Base-by-base conservation (phyloP, 2,888 invertebrate genomes). In the Cheilosia vulpina region DNA sequence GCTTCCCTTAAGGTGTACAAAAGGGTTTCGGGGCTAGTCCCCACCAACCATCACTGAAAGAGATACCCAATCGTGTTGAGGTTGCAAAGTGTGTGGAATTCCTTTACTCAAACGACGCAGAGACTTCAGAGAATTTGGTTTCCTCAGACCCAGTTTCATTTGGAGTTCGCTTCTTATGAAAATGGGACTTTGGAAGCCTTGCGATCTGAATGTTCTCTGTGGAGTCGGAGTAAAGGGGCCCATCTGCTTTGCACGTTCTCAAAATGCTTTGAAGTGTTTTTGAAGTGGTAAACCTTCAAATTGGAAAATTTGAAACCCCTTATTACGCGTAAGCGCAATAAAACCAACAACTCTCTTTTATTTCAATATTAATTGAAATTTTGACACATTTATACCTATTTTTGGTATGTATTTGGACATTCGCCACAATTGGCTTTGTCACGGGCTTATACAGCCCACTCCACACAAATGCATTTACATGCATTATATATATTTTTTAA, bases 361-460 rank as follows among this genome's bases (percentile, higher is more conserved):
- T 38, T 9, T 31, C 31, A 38, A 55, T 31, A 24, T 21, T 31
- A 38, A 13, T 47, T 47, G 38, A 38, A 19, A 50, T 76, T 77
- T 19, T 58, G n/a, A 24, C 38, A 41, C n/a, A n/a, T 31, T 27
- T 45, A 53, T 27, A 19, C 19, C 17, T 21, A n/a, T n/a, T 38
- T 7, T 38, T 13, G 41, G 43, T 15, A 57, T 31, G 0, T 55
- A 15, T 34, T 3, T 11, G 13, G 62, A 71, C 85, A 85, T 77
- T 72, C 76, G 85, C 81, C 72, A 77, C 24, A 66, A 50, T 68
- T 85, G 85, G 85, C 81, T 85, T 72, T 85, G 78, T 83, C 73
- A 7, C 31, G 17, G 62, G 15, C 52, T 27, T 31, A 31, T 2
- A 27, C 17, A 47, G 47, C 17, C 47, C 17, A 2, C 7, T 2